Conservation (phyloP, 2,888 invertebrate species). For the Pogonocherus hispidulus region DNA sequence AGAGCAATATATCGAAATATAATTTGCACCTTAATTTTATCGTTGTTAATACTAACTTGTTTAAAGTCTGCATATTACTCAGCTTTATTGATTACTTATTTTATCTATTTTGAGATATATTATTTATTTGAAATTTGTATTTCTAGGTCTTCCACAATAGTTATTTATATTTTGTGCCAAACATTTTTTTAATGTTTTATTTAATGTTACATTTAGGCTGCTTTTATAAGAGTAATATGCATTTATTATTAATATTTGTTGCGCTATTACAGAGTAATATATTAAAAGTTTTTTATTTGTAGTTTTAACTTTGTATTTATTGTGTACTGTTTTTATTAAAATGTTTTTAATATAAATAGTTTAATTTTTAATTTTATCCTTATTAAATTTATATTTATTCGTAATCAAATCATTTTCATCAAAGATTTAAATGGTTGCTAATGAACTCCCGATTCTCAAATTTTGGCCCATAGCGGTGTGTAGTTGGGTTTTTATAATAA, state of each 20-base stretch:
- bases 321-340: conserved; percentile 48
- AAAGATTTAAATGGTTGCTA: too few species aligned
- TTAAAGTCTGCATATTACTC: too few species aligned
- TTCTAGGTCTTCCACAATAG: conserved; percentile 32
- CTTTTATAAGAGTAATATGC: conserved; percentile 37
- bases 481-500: too few species aligned
- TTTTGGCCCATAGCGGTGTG: too few species aligned
- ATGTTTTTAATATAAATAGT: conserved; percentile 39
- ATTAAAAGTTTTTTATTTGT: conserved; percentile 48
- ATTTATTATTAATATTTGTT: conserved; percentile 41
- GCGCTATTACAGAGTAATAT: conserved; percentile 53
- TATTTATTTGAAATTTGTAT: conserved; percentile 24
- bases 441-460: too few species aligned
- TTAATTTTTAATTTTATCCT: neutral
- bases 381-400: too few species aligned
- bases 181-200: conserved; percentile 40
- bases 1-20: too few species aligned
- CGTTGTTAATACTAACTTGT: too few species aligned
- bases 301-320: conserved; percentile 51
- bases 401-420: too few species aligned
- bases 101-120: too few species aligned
- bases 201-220: conserved; percentile 40
- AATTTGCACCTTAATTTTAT: too few species aligned
- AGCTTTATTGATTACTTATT: too few species aligned
- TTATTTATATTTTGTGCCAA: conserved; percentile 46